Conservation (phyloP, 2,888 invertebrate genomes). For the Cephonodes hylas region DNA sequence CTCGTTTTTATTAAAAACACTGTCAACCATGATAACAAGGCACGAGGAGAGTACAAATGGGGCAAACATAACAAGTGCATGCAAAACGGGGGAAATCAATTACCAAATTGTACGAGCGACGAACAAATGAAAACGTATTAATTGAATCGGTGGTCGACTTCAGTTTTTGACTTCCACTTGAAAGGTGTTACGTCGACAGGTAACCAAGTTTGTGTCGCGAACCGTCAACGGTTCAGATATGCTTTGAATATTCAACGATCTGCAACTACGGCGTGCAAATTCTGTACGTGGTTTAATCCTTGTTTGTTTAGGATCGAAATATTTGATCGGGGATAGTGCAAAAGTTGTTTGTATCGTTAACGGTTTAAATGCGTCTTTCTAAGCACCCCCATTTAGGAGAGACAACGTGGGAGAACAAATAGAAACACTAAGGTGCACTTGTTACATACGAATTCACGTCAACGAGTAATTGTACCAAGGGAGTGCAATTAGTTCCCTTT, state of each 20-base stretch:
- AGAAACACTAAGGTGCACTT: constrained; percentile 25
- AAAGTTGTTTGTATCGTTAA: background rate
- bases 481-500: constrained; percentile 65
- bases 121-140: constrained; percentile 33
- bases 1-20: background rate
- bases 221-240: constrained; percentile 30
- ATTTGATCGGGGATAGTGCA: background rate
- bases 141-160: constrained; percentile 35
- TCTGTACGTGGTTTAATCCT: constrained; percentile 10
- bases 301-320: constrained; percentile 14
- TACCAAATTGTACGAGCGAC: constrained; percentile 24
- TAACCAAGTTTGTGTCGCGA: constrained; percentile 41
- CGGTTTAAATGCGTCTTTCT: background rate
- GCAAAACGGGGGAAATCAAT: constrained; percentile 23
- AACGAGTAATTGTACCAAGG: constrained; percentile 57
- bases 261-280: constrained; percentile 26
- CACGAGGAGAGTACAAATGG: background rate
- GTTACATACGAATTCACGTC: constrained; percentile 55
- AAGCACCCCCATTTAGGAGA: background rate
- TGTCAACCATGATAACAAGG: background rate
- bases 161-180: constrained; percentile 32
- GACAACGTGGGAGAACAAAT: background rate
- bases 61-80: background rate
- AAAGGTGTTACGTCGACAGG: constrained; percentile 39
- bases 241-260: constrained; percentile 45